Conservation (phyloP, 2,113 vertebrate genomes). For the Dromaius novaehollandiae region DNA sequence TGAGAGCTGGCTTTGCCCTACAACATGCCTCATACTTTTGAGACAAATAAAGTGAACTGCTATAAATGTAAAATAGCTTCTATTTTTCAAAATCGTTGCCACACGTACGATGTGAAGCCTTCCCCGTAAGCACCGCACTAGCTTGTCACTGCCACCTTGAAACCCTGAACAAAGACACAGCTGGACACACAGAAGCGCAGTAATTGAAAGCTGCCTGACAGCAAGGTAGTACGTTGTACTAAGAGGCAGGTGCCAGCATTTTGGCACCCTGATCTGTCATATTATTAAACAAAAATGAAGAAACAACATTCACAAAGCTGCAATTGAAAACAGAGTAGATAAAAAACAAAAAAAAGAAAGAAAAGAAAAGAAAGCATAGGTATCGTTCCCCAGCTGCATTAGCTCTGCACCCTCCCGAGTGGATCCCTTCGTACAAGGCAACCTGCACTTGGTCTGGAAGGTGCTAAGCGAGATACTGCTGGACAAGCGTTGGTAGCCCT, state of each 20-base stretch:
- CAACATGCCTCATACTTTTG: not conserved
- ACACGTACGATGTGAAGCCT: not conserved
- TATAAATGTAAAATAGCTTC: not conserved
- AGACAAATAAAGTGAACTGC: no score
- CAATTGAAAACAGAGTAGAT: not conserved
- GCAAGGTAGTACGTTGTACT: slow-evolving; percentile 48
- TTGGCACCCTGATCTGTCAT: slow-evolving; percentile 69
- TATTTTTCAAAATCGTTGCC: no score
- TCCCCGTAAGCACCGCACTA: slow-evolving; percentile 16
- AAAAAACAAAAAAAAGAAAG: not conserved
- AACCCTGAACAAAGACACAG: slow-evolving; percentile 59
- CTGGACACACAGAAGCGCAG: slow-evolving; percentile 56
- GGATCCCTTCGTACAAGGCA: not conserved
- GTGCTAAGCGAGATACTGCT: not conserved
- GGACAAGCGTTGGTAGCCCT: not conserved
- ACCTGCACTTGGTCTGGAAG: not conserved
- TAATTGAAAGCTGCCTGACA: slow-evolving; percentile 66
- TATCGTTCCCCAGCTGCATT: not conserved
- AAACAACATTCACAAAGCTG: not conserved
- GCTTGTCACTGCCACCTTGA: slow-evolving; percentile 61
- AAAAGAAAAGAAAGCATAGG: not conserved
- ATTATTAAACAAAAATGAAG: slow-evolving; percentile 61
- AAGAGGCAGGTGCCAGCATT: slow-evolving; percentile 74
- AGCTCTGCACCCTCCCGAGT: not conserved
- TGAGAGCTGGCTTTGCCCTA: not conserved